These are phyloP conservation scores for Drosophila ananassae DNA, from an alignment of 1,140 invertebrate genomes.

Conservation along the genomic window DNA sequence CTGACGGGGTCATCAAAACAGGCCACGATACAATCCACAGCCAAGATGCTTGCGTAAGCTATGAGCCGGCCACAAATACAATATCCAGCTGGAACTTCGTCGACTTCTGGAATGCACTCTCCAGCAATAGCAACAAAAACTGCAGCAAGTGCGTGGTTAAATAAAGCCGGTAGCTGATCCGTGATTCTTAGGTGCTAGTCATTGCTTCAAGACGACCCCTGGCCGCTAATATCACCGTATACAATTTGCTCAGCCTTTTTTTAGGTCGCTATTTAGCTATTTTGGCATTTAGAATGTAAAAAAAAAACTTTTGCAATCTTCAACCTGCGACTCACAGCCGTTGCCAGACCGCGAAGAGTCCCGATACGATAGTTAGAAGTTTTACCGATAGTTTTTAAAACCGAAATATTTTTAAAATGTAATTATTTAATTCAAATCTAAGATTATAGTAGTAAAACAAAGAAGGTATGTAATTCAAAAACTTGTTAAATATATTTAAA, in stretches of 20 bases:
- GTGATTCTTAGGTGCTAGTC: background rate
- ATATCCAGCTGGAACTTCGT: background rate
- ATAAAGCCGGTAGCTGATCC: constrained; percentile 1
- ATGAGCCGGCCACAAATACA: background rate
- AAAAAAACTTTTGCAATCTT: constrained; percentile 3
- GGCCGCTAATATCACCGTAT: background rate
- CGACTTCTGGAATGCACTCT: background rate
- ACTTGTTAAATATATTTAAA: too few species aligned
- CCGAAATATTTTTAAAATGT: too few species aligned
- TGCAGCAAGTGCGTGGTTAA: background rate
- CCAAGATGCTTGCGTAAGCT: background rate
- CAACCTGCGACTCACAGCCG: background rate
- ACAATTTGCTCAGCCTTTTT: background rate
- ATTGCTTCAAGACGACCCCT: background rate
- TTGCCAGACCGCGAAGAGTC: background rate
- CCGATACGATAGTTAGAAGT: too few species aligned
- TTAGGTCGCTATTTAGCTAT: background rate
- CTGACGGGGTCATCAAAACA: background rate
- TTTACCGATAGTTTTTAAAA: too few species aligned
- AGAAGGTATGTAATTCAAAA: too few species aligned
- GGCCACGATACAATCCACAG: background rate
- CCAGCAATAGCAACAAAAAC: background rate
- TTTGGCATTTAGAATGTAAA: background rate
- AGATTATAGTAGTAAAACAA: too few species aligned
- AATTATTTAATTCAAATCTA: too few species aligned